These are phyloP conservation scores for Battus philenor DNA, from an alignment of 1,140 invertebrate species.

Conservation along the genomic window DNA sequence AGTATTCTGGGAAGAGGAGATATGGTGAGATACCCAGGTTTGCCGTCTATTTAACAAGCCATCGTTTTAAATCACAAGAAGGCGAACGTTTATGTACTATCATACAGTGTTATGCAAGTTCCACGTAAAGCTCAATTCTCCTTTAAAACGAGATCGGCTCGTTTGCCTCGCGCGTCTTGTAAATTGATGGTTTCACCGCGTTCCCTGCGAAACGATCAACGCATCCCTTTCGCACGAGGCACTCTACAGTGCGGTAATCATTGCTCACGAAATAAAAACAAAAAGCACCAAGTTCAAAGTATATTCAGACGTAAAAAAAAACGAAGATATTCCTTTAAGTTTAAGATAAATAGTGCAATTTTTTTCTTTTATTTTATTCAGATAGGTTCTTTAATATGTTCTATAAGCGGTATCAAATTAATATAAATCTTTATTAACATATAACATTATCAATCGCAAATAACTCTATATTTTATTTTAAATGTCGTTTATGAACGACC, in stretches of 20 bases:
- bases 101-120: neutral
- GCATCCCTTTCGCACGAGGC: slow-evolving; percentile 47
- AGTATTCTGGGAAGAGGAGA: too few relatives aligned
- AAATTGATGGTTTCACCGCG: slow-evolving; percentile 68
- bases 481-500: too few relatives aligned
- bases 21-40: too few relatives aligned
- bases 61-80: too few relatives aligned
- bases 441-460: slow-evolving; percentile 17
- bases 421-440: slow-evolving; percentile 33
- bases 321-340: slow-evolving; percentile 56
- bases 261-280: slow-evolving; percentile 64
- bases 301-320: slow-evolving; percentile 56
- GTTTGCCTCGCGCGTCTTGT: slow-evolving; percentile 42
- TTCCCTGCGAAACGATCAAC: slow-evolving; percentile 62
- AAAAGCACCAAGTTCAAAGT: slow-evolving; percentile 50
- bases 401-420: slow-evolving; percentile 29
- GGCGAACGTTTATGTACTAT: neutral
- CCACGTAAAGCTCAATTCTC: slow-evolving; percentile 17
- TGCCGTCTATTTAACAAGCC: too few relatives aligned
- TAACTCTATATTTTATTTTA: too few relatives aligned
- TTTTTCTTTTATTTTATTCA: slow-evolving; percentile 52
- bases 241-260: slow-evolving; percentile 56
- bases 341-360: slow-evolving; percentile 69
- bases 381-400: slow-evolving; percentile 37
- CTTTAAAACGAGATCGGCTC: slow-evolving; percentile 40